Percentiles rank a stretch among this genome's conserved stretches.
These are phyloP conservation scores for Campodea augens DNA, from an alignment of 1,140 invertebrate species.

Conservation along the genomic window DNA sequence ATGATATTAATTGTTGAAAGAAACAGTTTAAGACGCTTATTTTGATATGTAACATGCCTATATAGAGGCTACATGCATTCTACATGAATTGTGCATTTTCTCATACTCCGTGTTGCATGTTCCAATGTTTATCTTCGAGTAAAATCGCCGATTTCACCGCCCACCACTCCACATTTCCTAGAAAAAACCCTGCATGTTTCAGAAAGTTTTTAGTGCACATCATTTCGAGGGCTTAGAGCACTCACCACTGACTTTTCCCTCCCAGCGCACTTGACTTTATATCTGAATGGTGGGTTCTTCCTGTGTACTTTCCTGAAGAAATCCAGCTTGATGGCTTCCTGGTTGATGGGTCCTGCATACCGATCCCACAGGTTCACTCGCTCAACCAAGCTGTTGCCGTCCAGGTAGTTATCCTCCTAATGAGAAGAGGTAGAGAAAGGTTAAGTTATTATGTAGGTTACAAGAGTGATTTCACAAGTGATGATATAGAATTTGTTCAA, in stretches of 20 bases:
- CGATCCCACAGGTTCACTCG: slow-evolving; percentile 67
- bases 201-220: neutral
- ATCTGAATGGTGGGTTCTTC: slow-evolving; percentile 50
- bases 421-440: no score
- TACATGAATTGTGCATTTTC: no score
- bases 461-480: neutral
- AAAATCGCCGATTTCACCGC: no score
- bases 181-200: no score
- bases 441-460: neutral
- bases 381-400: slow-evolving; percentile 58
- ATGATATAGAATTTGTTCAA: slow-evolving; percentile 2
- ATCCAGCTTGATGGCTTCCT: slow-evolving; percentile 62
- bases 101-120: no score
- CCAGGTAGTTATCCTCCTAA: slow-evolving; percentile 64
- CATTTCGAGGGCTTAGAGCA: neutral
- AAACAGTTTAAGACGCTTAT: no score
- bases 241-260: neutral
- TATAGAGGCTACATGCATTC: no score
- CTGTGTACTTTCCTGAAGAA: slow-evolving; percentile 61
- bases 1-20: no score
- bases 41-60: no score
- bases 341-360: slow-evolving; percentile 55
- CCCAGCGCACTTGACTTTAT: slow-evolving; percentile 20
- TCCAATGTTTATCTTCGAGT: no score
- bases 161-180: no score